phyloP scores from a whole-genome alignment of 2,113 vertebrate genomes.

The Catharus bicknelli region DNA sequence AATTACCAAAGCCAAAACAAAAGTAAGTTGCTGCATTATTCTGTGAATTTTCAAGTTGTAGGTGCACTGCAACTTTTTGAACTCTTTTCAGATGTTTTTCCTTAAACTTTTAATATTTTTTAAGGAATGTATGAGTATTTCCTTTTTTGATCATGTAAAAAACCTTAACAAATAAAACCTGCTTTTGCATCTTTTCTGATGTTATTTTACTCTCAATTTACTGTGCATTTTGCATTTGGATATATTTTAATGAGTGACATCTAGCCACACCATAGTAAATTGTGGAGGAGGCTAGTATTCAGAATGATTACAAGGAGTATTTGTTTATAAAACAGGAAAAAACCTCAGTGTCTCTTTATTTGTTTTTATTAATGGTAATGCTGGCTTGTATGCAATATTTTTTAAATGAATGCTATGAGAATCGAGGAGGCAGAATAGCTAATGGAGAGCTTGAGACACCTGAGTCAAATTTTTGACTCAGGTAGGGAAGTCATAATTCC shows the following conservation, averaged over 20 bases:
- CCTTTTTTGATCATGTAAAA: not conserved
- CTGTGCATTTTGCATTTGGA: not conserved
- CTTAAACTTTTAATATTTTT: not conserved
- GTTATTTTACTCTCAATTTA: not conserved
- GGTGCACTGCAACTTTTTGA: not conserved
- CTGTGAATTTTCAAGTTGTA: not conserved
- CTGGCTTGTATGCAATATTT: not conserved
- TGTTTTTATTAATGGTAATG: not conserved
- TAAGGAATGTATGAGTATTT: not conserved
- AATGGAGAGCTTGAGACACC: not conserved
- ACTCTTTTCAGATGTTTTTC: not conserved
- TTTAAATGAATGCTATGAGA: not conserved
- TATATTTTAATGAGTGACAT: not conserved
- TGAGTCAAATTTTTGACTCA: not conserved
- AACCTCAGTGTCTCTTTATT: not conserved
- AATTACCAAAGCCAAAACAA: not conserved
- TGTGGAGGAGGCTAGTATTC: not conserved
- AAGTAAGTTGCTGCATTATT: not conserved
- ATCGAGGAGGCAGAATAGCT: not conserved
- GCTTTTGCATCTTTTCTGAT: not conserved
- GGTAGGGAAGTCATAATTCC: not conserved
- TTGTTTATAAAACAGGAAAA: slow-evolving; percentile 24
- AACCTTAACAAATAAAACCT: not conserved
- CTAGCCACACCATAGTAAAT: not conserved
- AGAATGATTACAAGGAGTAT: not conserved